phyloP scores from a whole-genome alignment of 2,797 vertebrate genomes.

The Semotilus atromaculatus region DNA sequence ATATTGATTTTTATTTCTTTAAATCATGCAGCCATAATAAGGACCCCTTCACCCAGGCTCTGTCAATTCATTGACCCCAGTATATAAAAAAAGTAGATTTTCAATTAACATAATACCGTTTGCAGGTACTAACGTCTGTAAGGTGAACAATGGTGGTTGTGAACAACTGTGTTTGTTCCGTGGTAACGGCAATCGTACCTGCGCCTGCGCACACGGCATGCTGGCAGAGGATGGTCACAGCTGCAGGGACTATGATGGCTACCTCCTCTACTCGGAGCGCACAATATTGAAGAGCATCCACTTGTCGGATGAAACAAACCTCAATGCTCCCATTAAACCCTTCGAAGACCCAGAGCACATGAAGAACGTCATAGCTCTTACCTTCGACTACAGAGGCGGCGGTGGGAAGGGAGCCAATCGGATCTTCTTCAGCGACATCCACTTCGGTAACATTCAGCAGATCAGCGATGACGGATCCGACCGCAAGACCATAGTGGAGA shows the following conservation, averaged over 20 bases:
- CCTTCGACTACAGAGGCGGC: constrained; percentile 90
- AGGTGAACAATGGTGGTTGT: constrained; percentile 89
- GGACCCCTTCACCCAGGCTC: background rate
- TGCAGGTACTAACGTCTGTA: constrained; percentile 93
- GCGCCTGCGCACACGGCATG: constrained; percentile 95
- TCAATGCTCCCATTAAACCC: constrained; percentile 94
- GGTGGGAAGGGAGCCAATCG: constrained; percentile 89
- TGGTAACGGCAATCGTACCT: constrained; percentile 81
- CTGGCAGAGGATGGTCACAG: constrained; percentile 86
- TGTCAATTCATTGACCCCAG: background rate
- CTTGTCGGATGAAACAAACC: constrained; percentile 96
- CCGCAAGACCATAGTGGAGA: constrained; percentile 92
- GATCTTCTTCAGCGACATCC: constrained; percentile 98
- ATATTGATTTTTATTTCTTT: background rate
- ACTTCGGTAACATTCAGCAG: constrained; percentile 98
- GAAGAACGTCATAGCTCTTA: constrained; percentile 97
- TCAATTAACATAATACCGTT: background rate
- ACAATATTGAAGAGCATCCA: constrained; percentile 98
- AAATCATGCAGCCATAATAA: background rate
- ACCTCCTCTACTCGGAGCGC: constrained; percentile 95
- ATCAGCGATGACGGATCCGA: constrained; percentile 91
- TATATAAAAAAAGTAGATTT: background rate
- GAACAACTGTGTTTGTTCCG: constrained; percentile 94
- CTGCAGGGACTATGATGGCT: constrained; percentile 94
- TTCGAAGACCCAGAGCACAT: constrained; percentile 97